Evolutionary conservation across 1,140 invertebrate species (phyloP).

Genomic region (Drosophila oshimai): DNA sequence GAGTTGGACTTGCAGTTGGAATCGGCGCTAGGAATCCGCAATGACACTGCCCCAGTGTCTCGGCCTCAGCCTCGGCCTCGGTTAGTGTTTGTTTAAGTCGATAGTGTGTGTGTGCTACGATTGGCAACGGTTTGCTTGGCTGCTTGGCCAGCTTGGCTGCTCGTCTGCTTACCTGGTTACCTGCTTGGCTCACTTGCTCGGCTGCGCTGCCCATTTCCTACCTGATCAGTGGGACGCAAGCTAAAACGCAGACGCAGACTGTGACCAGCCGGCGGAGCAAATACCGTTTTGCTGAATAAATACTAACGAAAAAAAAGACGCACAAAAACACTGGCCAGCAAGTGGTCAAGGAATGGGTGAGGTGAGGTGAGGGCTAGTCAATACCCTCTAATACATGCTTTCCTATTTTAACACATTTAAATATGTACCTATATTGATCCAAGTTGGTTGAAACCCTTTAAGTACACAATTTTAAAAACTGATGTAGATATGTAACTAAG

Average conservation of each 20-base stretch:
- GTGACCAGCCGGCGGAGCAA: slow-evolving; percentile 56
- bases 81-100: background rate
- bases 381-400: too few species aligned
- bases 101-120: slow-evolving; percentile 62
- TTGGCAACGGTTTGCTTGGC: slow-evolving; percentile 56
- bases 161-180: slow-evolving; percentile 1
- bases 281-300: slow-evolving; percentile 74
- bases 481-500: too few species aligned
- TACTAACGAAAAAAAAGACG: slow-evolving; percentile 44
- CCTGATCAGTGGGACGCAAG: slow-evolving; percentile 15
- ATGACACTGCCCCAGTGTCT: slow-evolving; percentile 25
- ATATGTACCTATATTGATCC: too few species aligned
- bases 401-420: too few species aligned
- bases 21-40: slow-evolving; percentile 34
- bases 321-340: slow-evolving; percentile 24
- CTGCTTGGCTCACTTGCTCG: background rate
- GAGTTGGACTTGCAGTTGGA: slow-evolving; percentile 1
- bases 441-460: too few species aligned
- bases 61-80: background rate
- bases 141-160: background rate
- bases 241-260: slow-evolving; percentile 21
- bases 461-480: too few species aligned
- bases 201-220: slow-evolving; percentile 14
- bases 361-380: too few species aligned
- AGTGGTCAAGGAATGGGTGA: background rate